Evolutionary conservation across 64 coral and sea anemone genomes (phyloP), one percentile per base, ranked within the genome.

Genomic region (Acropora tenuis): DNA sequence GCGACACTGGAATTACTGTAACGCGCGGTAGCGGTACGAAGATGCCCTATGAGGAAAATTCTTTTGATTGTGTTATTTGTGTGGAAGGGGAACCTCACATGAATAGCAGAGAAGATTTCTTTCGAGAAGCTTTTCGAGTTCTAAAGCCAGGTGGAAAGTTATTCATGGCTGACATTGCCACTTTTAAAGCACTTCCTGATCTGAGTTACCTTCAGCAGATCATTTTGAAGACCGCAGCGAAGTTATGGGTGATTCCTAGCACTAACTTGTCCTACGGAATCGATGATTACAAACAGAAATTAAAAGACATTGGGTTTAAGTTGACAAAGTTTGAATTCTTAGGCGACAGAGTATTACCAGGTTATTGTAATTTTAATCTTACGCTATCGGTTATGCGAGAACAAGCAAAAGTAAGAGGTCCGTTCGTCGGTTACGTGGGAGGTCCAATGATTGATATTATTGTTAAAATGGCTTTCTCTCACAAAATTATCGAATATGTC

Each of bases 361-460:
- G 30, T 30, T 30, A 30, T 30, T 30, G 30, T 30, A n/a, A 53
- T 92, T 79, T 87, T 20, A 92, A 92, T 72, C 83, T 92, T 50
- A 87, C 73, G 9, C 77, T 85, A 47, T 53, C 83, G 17, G 91
- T 92, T 72, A 92, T 92, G 59, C 82, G 75, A 68, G 45, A 79
- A 59, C 91, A 87, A 41, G 91, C 91, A 6, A 87, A 72, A 77
- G 46, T 92, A 18, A 79, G 91, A 63, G 90, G 90, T 40, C 40
- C 81, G 15, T 76, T 86, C 16, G 90, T 68, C 44, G 90, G 90
- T 5, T 86, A 86, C 69, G 4, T 86, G 7, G 81, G 80, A 42
- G 90, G 90, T 57, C 90, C 90, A 13, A 40, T 92, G 8, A 87
- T 92, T 44, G 91, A 92, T 16, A 43, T 42, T 19, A 1, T 19